phyloP scores from a whole-genome alignment of 1,140 invertebrate genomes.

The Sycophaga agraensis region DNA sequence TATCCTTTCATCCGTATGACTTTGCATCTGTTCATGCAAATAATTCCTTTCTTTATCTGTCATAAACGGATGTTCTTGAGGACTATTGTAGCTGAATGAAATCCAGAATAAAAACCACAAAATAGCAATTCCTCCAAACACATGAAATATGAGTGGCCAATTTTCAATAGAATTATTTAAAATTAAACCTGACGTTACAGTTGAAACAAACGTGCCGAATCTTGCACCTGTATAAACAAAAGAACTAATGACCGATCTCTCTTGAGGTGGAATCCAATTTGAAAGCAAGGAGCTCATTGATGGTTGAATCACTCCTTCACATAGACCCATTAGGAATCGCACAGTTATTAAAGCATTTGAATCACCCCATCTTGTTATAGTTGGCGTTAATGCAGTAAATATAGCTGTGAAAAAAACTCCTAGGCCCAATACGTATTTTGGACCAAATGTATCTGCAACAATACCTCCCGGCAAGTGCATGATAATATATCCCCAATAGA shows the following conservation, averaged over 20 bases:
- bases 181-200: slow-evolving; percentile 9
- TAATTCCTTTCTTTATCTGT: slow-evolving; percentile 72
- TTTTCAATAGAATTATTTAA: slow-evolving; percentile 51
- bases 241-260: slow-evolving; percentile 69
- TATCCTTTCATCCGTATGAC: slow-evolving; percentile 52
- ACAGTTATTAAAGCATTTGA: slow-evolving; percentile 63
- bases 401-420: slow-evolving; percentile 60
- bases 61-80: slow-evolving; percentile 77
- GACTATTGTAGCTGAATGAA: slow-evolving; percentile 70
- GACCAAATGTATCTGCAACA: slow-evolving; percentile 55
- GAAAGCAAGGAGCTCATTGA: slow-evolving; percentile 69
- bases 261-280: slow-evolving; percentile 68
- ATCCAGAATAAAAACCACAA: slow-evolving; percentile 72
- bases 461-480: slow-evolving; percentile 33
- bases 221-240: slow-evolving; percentile 68
- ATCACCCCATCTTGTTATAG: slow-evolving; percentile 59
- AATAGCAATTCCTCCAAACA: slow-evolving; percentile 73
- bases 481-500: slow-evolving; percentile 60
- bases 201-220: slow-evolving; percentile 36
- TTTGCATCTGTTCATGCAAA: slow-evolving; percentile 54
- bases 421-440: slow-evolving; percentile 58
- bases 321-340: slow-evolving; percentile 68
- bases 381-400: slow-evolving; percentile 69
- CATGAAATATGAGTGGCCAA: slow-evolving; percentile 76
- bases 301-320: slow-evolving; percentile 74